These are phyloP conservation scores for Nesogale talazaci DNA, from an alignment of 2,113 vertebrate species.

Conservation along the genomic window DNA sequence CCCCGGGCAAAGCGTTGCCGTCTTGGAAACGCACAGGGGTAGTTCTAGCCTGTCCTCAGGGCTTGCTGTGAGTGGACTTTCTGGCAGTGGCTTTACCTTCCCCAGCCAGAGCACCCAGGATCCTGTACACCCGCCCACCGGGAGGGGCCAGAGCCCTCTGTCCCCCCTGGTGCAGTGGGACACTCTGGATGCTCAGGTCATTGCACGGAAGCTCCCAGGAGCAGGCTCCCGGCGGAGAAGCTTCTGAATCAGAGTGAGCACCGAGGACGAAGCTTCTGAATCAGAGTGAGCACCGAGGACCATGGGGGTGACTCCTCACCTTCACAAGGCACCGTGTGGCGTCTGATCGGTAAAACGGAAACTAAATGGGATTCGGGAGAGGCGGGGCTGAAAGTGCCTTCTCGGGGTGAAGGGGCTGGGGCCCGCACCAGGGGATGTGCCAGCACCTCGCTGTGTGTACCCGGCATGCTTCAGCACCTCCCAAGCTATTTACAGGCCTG, in stretches of 20 bases:
- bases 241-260: slow-evolving; percentile 66
- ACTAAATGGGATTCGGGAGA: slow-evolving; percentile 65
- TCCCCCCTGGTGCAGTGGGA: not conserved
- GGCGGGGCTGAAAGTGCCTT: not conserved
- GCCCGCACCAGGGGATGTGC: not conserved
- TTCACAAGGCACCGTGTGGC: not conserved
- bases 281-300: not conserved
- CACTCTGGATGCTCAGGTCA: not conserved
- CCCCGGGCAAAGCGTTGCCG: no score
- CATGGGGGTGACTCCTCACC: not conserved
- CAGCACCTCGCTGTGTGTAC: slow-evolving; percentile 39
- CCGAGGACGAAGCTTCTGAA: not conserved
- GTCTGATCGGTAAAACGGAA: slow-evolving; percentile 17
- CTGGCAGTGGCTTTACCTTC: no score
- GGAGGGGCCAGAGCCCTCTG: not conserved
- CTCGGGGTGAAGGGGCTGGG: not conserved
- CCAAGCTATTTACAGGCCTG: slow-evolving; percentile 75
- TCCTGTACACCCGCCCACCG: no score
- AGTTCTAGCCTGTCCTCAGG: no score
- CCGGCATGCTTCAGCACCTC: slow-evolving; percentile 68
- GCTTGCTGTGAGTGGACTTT: no score
- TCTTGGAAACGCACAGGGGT: no score
- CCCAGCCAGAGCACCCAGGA: no score
- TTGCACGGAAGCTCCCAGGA: not conserved
- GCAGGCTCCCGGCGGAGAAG: rapidly evolving